Percentiles rank a stretch among this genome's conserved stretches.
These are phyloP conservation scores for Hippocampus abdominalis DNA, from an alignment of 2,113 vertebrate species.

Conservation along the genomic window DNA sequence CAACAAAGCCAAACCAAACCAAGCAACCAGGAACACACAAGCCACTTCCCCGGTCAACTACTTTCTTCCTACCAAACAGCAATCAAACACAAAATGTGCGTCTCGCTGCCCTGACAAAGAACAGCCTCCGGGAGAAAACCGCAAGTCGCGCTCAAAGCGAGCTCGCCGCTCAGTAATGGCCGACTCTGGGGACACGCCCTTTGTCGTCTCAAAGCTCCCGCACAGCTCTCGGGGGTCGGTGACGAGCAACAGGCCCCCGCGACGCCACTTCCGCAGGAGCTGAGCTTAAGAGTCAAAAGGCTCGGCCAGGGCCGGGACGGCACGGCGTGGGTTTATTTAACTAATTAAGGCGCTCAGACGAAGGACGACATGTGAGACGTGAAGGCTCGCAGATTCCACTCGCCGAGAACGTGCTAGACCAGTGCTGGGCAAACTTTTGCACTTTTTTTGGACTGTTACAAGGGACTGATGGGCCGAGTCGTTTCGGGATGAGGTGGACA, in stretches of 20 bases:
- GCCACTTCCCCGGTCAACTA: conserved; percentile 13
- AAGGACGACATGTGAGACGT: conserved; percentile 26
- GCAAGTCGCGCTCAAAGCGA: not conserved
- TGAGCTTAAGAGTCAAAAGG: conserved; percentile 48
- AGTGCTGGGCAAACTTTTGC: not conserved
- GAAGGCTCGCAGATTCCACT: conserved; percentile 29
- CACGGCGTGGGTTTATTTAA: conserved; percentile 58
- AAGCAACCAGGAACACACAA: conserved; percentile 19
- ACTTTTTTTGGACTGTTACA: no score
- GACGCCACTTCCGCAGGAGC: conserved; percentile 51
- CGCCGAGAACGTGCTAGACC: not conserved
- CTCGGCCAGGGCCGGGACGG: conserved; percentile 42
- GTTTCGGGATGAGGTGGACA: no score
- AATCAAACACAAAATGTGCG: conserved; percentile 34
- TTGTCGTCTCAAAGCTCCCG: conserved; percentile 38
- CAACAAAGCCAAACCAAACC: conserved; percentile 21
- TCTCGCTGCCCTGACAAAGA: conserved; percentile 79
- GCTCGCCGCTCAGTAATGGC: conserved; percentile 84
- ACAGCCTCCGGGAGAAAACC: conserved; percentile 73
- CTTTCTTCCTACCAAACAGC: conserved; percentile 22
- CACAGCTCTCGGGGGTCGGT: conserved; percentile 24
- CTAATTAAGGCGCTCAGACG: conserved; percentile 61
- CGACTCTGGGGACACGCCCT: conserved; percentile 51
- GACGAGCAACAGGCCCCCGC: conserved; percentile 55
- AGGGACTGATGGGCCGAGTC: no score